Base-by-base conservation (phyloP, 2,888 invertebrate species). In the Drosophila quasianomalipes region DNA sequence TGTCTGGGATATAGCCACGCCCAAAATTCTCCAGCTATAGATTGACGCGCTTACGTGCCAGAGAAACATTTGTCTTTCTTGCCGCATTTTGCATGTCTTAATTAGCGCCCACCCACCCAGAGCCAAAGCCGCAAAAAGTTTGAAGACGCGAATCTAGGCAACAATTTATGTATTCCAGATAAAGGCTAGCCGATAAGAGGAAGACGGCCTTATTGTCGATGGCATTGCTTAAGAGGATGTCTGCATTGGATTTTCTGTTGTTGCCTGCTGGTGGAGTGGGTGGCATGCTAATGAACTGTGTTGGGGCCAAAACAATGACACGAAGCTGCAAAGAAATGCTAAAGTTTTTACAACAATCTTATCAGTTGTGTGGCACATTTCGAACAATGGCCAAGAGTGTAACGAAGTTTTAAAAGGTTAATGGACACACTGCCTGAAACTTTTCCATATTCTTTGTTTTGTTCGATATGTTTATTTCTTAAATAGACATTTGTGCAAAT, bases 61-160 rank as follows among this genome's bases (percentile, higher is more conserved):
- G 58, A 65, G 61, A 67, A 79, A 83, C 88, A 92, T 91, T 88
- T 85, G 80, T 92, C 91, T 88, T 83, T 55, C 55, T 26, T 60
- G 77, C 79, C 80, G 81, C 90, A 82, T 84, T 85, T 91, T 86
- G 90, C 91, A 91, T 92, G 92, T 91, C 91, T 83, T 85, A 87
- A 92, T 88, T 90, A 91, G 89, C 89, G 83, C 75, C 79, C 53
- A 31, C 47, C 22, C 63, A 37, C 52, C 47, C 7, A 47, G 4
- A 53, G 31, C 33, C 22, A 22, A 51, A 62, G 66, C 70, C 82
- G n/a, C 71, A 75, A 70, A 70, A 83, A 82, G 72, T 81, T 84
- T 82, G 44, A 78, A 69, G 73, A 79, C 79, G 67, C 61, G 35
- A 75, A 70, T 82, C 81, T 76, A 62, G 78, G 72, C 83, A 58